A percentile compares a stretch with the other conserved stretches of the same genome.
Conservation (phyloP, 2,113 vertebrate genomes). For the Pangasianodon gigas region DNA sequence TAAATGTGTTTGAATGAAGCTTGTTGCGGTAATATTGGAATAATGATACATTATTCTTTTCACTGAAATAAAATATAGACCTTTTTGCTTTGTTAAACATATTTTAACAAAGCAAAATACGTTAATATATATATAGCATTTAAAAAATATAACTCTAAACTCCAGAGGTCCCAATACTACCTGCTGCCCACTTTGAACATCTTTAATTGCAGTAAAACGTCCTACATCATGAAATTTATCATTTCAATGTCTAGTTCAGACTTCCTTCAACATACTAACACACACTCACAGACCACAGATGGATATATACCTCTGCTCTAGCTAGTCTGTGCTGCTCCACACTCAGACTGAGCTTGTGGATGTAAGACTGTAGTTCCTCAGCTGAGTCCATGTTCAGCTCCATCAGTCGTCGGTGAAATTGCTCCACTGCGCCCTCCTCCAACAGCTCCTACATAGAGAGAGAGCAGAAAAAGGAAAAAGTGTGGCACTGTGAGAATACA, state of each 20-base stretch:
- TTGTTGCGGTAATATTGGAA: not conserved
- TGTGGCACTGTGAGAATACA: not conserved
- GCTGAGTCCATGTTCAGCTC: conserved; percentile 98
- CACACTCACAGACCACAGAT: not conserved
- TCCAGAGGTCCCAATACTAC: not conserved
- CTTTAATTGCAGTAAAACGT: not conserved
- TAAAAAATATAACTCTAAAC: not conserved
- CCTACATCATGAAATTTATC: not conserved
- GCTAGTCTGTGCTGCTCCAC: conserved; percentile 85
- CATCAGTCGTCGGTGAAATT: conserved; percentile 89
- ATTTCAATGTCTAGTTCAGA: not conserved
- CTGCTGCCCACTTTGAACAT: not conserved
- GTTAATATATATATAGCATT: not conserved
- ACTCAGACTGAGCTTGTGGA: conserved; percentile 86
- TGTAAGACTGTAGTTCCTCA: conserved; percentile 95
- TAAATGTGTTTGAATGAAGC: not conserved
- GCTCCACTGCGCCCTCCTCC: conserved; percentile 75
- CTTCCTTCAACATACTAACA: not conserved
- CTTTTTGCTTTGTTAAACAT: not conserved
- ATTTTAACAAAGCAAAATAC: not conserved
- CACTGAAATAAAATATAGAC: not conserved
- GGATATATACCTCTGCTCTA: conserved; percentile 79
- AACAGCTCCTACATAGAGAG: conserved; percentile 68
- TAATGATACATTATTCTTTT: not conserved
- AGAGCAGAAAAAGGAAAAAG: not conserved